phyloP scores from a whole-genome alignment of 2,888 invertebrate species.

The Netelia virgata region DNA sequence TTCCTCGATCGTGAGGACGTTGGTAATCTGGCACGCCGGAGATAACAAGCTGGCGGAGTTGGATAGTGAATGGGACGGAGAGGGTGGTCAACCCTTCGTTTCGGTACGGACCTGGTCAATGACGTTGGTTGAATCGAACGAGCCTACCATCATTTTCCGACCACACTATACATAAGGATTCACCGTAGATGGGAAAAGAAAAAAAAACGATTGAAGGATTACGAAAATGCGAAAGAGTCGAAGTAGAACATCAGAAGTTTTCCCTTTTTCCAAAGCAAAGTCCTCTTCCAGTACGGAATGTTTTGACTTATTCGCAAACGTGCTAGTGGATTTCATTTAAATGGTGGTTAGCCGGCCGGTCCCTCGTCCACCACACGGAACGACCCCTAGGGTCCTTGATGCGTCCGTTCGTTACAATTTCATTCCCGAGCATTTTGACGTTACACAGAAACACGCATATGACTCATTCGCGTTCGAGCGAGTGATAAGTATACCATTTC shows the following conservation, averaged over 20 bases:
- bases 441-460: conserved; percentile 18
- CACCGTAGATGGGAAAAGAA: neutral
- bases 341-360: conserved; percentile 15
- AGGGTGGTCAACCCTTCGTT: neutral
- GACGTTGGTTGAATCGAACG: conserved; percentile 7
- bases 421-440: conserved; percentile 41
- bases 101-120: neutral
- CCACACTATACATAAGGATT: neutral
- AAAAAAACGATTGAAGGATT: conserved; percentile 2
- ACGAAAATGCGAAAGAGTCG: conserved; percentile 14
- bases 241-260: conserved; percentile 22
- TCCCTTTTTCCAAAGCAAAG: neutral
- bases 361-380: conserved; percentile 10
- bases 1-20: conserved; percentile 49
- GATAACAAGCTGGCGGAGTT: conserved; percentile 37
- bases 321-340: conserved; percentile 49
- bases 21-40: conserved; percentile 27
- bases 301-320: conserved; percentile 26
- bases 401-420: conserved; percentile 26
- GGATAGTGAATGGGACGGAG: conserved; percentile 1
- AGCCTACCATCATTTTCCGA: conserved; percentile 10
- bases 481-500: conserved; percentile 14
- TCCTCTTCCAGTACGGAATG: conserved; percentile 3
- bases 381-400: conserved; percentile 16
- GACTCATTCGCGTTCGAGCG: conserved; percentile 40